Base-by-base conservation (phyloP, 2,113 vertebrate species). In the Xiphophorus maculatus region DNA sequence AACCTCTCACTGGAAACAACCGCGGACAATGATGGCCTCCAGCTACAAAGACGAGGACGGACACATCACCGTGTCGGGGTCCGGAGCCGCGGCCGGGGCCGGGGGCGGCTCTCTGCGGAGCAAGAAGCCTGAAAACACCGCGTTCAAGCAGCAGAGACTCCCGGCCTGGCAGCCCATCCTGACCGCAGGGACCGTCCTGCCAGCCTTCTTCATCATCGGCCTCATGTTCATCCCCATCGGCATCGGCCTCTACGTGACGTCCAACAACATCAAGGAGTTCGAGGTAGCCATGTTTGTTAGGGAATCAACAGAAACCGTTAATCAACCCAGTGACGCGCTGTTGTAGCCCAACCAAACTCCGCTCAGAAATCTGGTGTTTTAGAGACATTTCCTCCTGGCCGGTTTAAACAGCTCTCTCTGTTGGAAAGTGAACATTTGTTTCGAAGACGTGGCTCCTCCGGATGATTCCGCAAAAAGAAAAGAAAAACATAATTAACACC, bases 121-220 rank as follows among this genome's bases (percentile, higher is more conserved):
- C 66, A 95, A 96, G 82, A 97, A 97, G 48, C 98, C 97, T 5
- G 97, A 99, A 76, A 99, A 99, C 86, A 99, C 97, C 1, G 97
- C 97, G 0, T 99, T 99, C 87, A 99, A 98, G 82, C 98, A 99
- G 91, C 97, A 99, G 85, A 93, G 98, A 63, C 89, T 99, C 40
- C 97, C 97, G 4, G 98, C 97, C 37, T 99, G 98, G 98, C 97
- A 98, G 88, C 98, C 97, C 75, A 97, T 99, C 74, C 94, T 99
- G 28, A 99, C 97, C 1, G 97, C 97, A 0, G 96, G 97, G 62
- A 97, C 96, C 27, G 97, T 97, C 76, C 92, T 99, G 33, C 97
- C 98, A 0, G 97, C 96, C 30, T 99, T 99, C 91, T 99, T 99
- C 91, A 94, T 98, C 42, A 97, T 99, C 85, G 97, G 97, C 28